Base-by-base conservation (phyloP, 53 echinoderm and acorn worm species). In the Echinarachnius parma region DNA sequence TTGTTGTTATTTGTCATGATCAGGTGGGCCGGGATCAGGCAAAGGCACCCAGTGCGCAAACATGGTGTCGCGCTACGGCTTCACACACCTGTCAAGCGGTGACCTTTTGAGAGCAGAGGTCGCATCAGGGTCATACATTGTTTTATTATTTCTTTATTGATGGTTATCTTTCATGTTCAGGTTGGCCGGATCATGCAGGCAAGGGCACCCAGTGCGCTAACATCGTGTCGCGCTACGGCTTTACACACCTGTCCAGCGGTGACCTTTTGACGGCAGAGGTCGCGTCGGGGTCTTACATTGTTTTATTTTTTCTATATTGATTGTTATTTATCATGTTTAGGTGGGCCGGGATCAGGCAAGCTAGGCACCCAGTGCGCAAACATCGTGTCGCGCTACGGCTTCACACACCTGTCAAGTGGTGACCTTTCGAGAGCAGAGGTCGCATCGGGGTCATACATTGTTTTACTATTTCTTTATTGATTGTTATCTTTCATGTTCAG, bases 101-200 rank as follows among this genome's bases (percentile, higher is more conserved):
- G 96, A 95, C 71, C 82, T 95, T 10, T 42, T 95, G 82, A 81
- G 91, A 69, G 85, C 90, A 65, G 96, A 91, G 83, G 96, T 95
- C 53, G 65, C 74, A 16, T 95, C 96, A 21, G 91, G 91, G 68
- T 95, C 96, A 79, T 90, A 87, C 55, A n/a, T n/a, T n/a, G n/a
- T n/a, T n/a, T n/a, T n/a, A n/a, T n/a, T n/a, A n/a, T n/a, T n/a
- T n/a, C n/a, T n/a, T n/a, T n/a, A n/a, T n/a, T n/a, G n/a, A n/a
- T n/a, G n/a, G n/a, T n/a, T n/a, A n/a, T n/a, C n/a, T n/a, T n/a
- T n/a, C n/a, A n/a, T n/a, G n/a, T n/a, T n/a, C n/a, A n/a, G n/a
- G n/a, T n/a, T n/a, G n/a, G n/a, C n/a, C n/a, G n/a, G n/a, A n/a
- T n/a, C n/a, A n/a, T n/a, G n/a, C 87, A 0, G 96, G 96, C 26